Evolutionary conservation across 1,140 invertebrate species (phyloP).

Genomic region (Pseudomyrmex cubaensis): DNA sequence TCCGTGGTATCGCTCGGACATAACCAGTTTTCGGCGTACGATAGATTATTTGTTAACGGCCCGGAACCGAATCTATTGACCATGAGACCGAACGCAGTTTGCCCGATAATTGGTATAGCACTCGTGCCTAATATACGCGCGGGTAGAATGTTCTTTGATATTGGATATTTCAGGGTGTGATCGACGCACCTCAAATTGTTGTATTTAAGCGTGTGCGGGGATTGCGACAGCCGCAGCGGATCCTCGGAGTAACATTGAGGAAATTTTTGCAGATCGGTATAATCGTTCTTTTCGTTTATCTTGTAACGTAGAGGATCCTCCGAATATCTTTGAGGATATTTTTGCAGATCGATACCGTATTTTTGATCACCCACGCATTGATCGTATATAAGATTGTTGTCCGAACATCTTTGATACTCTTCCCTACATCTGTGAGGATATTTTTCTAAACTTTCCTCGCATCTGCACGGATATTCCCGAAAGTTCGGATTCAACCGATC

Average conservation of each 20-base stretch:
- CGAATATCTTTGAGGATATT: constrained; percentile 80
- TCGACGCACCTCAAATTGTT: constrained; percentile 78
- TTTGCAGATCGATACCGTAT: constrained; percentile 78
- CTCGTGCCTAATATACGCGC: constrained; percentile 76
- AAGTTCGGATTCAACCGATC: constrained; percentile 73
- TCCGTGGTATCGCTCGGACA: constrained; percentile 72
- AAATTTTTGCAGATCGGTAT: constrained; percentile 80
- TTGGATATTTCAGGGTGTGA: constrained; percentile 76
- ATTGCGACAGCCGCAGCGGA: constrained; percentile 70
- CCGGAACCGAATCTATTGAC: constrained; percentile 82
- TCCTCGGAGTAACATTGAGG: constrained; percentile 81
- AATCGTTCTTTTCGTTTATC: constrained; percentile 63
- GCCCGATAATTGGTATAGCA: constrained; percentile 81
- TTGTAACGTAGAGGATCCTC: constrained; percentile 74
- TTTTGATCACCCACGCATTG: constrained; percentile 74
- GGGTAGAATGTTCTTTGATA: constrained; percentile 73
- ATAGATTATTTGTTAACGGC: constrained; percentile 75
- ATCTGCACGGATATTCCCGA: constrained; percentile 78
- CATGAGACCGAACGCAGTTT: constrained; percentile 80
- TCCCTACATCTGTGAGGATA: constrained; percentile 82
- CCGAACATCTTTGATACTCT: constrained; percentile 81
- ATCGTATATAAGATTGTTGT: constrained; percentile 79
- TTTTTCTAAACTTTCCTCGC: constrained; percentile 80
- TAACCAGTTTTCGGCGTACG: constrained; percentile 74
- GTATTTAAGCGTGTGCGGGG: constrained; percentile 77